Evolutionary conservation across 1,140 invertebrate species (phyloP).

Genomic region (Drosophila orosa): DNA sequence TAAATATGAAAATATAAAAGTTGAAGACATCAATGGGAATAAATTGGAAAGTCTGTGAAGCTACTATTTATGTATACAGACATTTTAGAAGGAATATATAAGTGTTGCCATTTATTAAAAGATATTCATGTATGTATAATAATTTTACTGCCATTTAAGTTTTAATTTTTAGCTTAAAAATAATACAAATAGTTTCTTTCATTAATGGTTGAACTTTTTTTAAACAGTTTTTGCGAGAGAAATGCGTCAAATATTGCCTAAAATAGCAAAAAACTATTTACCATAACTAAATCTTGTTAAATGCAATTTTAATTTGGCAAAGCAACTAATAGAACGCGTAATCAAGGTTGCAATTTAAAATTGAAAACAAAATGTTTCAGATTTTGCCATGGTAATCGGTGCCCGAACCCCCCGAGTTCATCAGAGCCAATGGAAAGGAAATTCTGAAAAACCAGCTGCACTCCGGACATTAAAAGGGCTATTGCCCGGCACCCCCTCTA

Average conservation of each 20-base stretch:
- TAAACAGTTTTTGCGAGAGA: fast-evolving
- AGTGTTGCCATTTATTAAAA: not conserved
- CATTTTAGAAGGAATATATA: not conserved
- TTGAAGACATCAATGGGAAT: not conserved
- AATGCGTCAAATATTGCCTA: no score
- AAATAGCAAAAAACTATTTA: not conserved
- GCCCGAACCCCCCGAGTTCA: not conserved
- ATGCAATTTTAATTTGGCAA: not conserved
- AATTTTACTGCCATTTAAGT: no score
- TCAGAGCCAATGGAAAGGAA: constrained; percentile 50
- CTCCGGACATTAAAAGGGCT: constrained; percentile 62
- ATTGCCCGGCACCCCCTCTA: constrained; percentile 8
- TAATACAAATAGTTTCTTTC: not conserved
- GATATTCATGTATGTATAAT: no score
- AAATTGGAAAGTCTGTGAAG: not conserved
- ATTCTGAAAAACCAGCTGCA: constrained; percentile 63
- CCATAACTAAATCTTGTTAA: not conserved
- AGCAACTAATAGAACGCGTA: not conserved
- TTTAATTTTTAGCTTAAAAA: not conserved
- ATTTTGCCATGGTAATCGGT: not conserved
- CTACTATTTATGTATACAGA: no score
- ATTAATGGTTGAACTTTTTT: not conserved
- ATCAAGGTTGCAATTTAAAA: constrained; percentile 1
- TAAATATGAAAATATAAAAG: not conserved
- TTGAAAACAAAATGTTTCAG: not conserved